Percentiles rank a stretch among this genome's conserved stretches.
phyloP scores from a whole-genome alignment of 2,113 vertebrate genomes.

The Rhinolophus sinicus region DNA sequence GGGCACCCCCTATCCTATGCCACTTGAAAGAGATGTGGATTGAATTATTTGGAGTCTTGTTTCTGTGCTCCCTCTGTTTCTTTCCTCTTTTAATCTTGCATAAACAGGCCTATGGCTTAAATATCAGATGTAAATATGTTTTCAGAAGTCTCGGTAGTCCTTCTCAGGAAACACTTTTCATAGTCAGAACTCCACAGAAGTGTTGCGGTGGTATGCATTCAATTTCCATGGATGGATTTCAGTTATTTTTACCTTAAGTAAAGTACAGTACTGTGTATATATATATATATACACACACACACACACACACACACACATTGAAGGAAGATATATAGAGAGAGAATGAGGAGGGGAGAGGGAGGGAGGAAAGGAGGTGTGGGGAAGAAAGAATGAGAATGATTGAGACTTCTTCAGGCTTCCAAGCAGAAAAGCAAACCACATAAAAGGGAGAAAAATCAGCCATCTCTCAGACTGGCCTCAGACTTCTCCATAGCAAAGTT shows the following conservation, averaged over 20 bases:
- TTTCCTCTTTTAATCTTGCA: background rate
- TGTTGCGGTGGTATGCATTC: background rate
- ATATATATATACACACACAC: no score
- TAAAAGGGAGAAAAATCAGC: background rate
- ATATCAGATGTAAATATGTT: background rate
- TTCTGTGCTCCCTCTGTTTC: background rate
- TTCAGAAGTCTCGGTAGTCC: conserved; percentile 18
- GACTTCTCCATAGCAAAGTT: background rate
- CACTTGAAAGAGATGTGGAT: background rate
- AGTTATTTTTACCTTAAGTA: conserved; percentile 39
- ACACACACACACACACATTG: no score
- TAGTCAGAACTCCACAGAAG: background rate
- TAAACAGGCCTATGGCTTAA: background rate
- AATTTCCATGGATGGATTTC: background rate
- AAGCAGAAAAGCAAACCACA: background rate
- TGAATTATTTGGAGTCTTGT: background rate
- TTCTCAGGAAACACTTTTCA: background rate
- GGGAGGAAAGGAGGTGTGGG: background rate
- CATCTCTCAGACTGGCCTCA: background rate
- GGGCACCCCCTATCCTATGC: background rate
- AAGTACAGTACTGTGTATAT: background rate
- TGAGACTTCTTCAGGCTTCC: conserved; percentile 35
- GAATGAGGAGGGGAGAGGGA: background rate
- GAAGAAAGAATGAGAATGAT: background rate
- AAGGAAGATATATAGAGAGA: background rate